Evolutionary conservation across 2,113 vertebrate species (phyloP).

Genomic region (Rattus rattus): DNA sequence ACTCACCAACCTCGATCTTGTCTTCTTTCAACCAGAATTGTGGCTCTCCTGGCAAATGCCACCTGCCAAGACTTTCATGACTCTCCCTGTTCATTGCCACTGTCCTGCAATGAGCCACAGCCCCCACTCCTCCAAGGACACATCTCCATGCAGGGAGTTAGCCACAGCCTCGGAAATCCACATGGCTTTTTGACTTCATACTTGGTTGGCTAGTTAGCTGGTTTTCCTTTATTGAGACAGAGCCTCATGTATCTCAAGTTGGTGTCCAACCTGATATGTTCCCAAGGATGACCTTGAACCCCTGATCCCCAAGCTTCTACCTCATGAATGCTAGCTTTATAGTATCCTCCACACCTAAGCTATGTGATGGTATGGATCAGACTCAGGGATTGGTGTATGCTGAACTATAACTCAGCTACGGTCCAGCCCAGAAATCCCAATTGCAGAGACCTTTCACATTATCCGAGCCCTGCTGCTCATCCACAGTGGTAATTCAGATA

Average conservation of each 20-base stretch:
- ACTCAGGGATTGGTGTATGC: neutral
- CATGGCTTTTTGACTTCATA: neutral
- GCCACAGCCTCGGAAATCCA: neutral
- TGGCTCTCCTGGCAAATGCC: neutral
- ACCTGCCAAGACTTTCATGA: neutral
- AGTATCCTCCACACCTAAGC: neutral
- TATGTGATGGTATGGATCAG: neutral
- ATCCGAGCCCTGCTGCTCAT: neutral
- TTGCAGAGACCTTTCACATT: neutral
- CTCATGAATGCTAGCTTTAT: neutral
- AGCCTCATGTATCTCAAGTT: neutral
- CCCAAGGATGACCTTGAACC: neutral
- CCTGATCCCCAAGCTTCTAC: neutral
- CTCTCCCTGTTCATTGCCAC: neutral
- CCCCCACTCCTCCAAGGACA: neutral
- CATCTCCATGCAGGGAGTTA: neutral
- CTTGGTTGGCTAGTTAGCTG: neutral
- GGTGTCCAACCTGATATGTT: neutral
- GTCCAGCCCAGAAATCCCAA: neutral
- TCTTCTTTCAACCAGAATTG: neutral
- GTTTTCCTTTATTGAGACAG: neutral
- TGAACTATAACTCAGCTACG: neutral
- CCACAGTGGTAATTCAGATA: neutral
- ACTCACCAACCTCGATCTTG: neutral
- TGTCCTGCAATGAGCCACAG: neutral